Percentiles rank a stretch among this genome's conserved stretches.
Conservation (phyloP, 2,888 invertebrate species). For the Anticlea derivata region DNA sequence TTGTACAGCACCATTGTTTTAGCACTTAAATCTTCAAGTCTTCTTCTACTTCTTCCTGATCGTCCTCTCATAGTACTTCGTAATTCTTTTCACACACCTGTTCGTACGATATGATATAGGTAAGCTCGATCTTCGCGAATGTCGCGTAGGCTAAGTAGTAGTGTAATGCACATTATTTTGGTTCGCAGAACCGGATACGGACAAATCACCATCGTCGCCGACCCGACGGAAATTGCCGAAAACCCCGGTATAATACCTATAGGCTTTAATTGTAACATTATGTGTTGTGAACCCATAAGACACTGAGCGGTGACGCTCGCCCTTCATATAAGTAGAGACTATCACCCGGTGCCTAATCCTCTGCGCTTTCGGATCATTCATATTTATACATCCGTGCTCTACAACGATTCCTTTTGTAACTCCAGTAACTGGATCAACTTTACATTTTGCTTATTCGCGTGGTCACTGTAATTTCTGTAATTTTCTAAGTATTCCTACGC, state of each 20-base stretch:
- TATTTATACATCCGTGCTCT: slow-evolving; percentile 51
- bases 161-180: slow-evolving; percentile 67
- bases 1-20: slow-evolving; percentile 10
- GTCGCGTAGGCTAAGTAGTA: slow-evolving; percentile 35
- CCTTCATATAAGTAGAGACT: slow-evolving; percentile 78
- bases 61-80: slow-evolving; percentile 12
- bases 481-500: too few species aligned
- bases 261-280: slow-evolving; percentile 82
- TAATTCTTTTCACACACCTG: slow-evolving; percentile 12
- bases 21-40: slow-evolving; percentile 6
- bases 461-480: too few species aligned
- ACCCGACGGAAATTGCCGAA: slow-evolving; percentile 97
- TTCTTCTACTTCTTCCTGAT: slow-evolving; percentile 16
- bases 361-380: slow-evolving; percentile 70
- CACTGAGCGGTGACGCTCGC: slow-evolving; percentile 65
- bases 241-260: slow-evolving; percentile 96
- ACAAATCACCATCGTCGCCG: slow-evolving; percentile 94
- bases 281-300: slow-evolving; percentile 83
- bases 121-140: slow-evolving; percentile 10
- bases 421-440: slow-evolving; percentile 57
- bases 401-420: slow-evolving; percentile 51
- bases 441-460: slow-evolving; percentile 22
- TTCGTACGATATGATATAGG: slow-evolving; percentile 11
- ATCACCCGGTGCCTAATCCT: slow-evolving; percentile 81
- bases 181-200: slow-evolving; percentile 91